Conservation (phyloP, 2,113 vertebrate genomes). For the Dicrurus megarhynchus region DNA sequence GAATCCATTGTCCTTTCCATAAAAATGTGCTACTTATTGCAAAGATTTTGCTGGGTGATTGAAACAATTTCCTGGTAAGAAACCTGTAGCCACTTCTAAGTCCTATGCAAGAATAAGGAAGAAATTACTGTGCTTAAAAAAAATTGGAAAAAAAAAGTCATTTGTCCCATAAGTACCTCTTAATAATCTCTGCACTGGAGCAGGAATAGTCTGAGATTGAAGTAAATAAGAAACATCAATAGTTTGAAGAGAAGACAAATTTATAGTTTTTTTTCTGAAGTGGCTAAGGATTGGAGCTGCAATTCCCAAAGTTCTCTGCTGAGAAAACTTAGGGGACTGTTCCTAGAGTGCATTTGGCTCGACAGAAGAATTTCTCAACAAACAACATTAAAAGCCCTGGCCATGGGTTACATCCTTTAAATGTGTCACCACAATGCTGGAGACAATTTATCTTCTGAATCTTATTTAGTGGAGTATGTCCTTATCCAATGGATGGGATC, state of each 20-base stretch:
- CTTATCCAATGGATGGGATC: background rate
- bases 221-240: too few species aligned
- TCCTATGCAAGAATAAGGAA: background rate
- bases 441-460: background rate
- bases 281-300: background rate
- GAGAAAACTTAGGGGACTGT: background rate
- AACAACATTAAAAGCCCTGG: background rate
- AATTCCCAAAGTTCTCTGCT: background rate
- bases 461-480: background rate
- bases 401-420: background rate
- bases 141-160: background rate
- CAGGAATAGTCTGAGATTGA: background rate
- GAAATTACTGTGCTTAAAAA: background rate
- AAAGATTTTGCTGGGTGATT: background rate
- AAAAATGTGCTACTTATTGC: background rate
- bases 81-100: background rate
- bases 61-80: background rate
- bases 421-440: background rate
- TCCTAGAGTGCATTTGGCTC: background rate
- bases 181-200: background rate
- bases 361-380: background rate
- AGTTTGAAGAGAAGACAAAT: background rate
- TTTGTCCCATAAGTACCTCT: background rate
- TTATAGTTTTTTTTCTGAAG: accelerated
- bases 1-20: background rate